phyloP scores from a whole-genome alignment of 2,888 invertebrate species.

The Crocallis elinguaria region DNA sequence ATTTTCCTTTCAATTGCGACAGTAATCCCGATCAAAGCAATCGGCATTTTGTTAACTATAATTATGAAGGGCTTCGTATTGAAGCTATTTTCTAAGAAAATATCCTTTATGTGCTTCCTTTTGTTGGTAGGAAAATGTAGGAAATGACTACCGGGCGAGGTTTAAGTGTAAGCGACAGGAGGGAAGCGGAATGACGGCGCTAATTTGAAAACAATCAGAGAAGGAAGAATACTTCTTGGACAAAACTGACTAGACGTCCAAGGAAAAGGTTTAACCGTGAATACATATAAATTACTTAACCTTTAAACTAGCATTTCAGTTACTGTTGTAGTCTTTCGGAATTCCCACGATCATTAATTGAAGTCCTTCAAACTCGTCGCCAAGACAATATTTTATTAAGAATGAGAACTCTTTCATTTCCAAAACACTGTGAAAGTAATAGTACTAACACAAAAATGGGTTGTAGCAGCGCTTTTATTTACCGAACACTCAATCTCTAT shows the following conservation, averaged over 20 bases:
- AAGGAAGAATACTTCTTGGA: neutral
- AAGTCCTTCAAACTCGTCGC: no score
- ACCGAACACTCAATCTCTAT: no score
- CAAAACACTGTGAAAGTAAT: no score
- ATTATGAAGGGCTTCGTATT: constrained; percentile 57
- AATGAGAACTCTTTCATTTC: no score
- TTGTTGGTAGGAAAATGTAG: constrained; percentile 38
- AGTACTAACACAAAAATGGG: no score
- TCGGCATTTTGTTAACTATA: constrained; percentile 47
- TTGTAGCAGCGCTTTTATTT: no score
- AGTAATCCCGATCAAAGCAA: constrained; percentile 53
- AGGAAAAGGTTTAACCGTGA: neutral
- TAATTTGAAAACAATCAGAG: constrained; percentile 1
- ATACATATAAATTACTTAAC: no score
- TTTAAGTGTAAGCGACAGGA: constrained; percentile 11
- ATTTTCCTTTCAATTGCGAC: constrained; percentile 48
- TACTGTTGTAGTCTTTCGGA: no score
- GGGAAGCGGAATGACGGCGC: neutral
- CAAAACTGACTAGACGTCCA: neutral
- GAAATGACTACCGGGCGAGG: constrained; percentile 17
- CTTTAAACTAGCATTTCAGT: no score
- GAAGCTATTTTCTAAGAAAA: constrained; percentile 42
- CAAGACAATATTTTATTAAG: no score
- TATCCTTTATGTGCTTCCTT: constrained; percentile 42
- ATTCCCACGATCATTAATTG: no score